These are phyloP conservation scores for Diprion similis DNA, from an alignment of 1,140 invertebrate genomes.

Conservation along the genomic window DNA sequence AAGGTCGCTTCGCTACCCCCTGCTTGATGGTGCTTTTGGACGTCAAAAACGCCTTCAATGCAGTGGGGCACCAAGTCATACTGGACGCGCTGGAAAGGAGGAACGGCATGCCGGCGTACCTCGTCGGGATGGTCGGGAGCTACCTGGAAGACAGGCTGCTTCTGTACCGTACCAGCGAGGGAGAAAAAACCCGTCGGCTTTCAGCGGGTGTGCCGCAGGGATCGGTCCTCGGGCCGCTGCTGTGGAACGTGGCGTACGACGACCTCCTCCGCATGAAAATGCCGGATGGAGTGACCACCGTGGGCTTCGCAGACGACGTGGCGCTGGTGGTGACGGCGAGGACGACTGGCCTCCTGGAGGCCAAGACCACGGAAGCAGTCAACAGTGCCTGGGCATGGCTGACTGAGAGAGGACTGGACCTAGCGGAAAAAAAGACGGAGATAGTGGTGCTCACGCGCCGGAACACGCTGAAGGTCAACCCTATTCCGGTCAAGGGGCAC, in stretches of 20 bases:
- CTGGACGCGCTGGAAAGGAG: neutral
- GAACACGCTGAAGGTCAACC: slow-evolving; percentile 4
- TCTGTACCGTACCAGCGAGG: slow-evolving; percentile 16
- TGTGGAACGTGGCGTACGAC: slow-evolving; percentile 26
- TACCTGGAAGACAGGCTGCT: slow-evolving; percentile 8
- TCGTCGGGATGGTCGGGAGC: neutral
- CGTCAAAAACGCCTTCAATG: slow-evolving; percentile 36
- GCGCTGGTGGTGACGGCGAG: too few species aligned
- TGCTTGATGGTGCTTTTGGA: slow-evolving; percentile 25
- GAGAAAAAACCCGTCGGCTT: neutral
- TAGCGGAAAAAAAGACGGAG: slow-evolving; percentile 29
- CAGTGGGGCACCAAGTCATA: slow-evolving; percentile 8
- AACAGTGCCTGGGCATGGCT: slow-evolving; percentile 7
- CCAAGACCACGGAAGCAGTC: neutral
- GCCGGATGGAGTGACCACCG: too few species aligned
- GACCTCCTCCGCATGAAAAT: too few species aligned
- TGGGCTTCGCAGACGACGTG: too few species aligned
- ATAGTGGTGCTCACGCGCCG: slow-evolving; percentile 22
- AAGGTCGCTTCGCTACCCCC: slow-evolving; percentile 14
- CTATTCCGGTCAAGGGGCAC: neutral
- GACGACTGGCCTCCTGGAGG: too few species aligned
- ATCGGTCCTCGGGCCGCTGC: neutral
- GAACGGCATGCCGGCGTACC: neutral
- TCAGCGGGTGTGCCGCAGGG: slow-evolving; percentile 18
- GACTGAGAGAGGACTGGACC: slow-evolving; percentile 26